Evolutionary conservation across 2,888 invertebrate species (phyloP).

Genomic region (Cheilosia pagana): DNA sequence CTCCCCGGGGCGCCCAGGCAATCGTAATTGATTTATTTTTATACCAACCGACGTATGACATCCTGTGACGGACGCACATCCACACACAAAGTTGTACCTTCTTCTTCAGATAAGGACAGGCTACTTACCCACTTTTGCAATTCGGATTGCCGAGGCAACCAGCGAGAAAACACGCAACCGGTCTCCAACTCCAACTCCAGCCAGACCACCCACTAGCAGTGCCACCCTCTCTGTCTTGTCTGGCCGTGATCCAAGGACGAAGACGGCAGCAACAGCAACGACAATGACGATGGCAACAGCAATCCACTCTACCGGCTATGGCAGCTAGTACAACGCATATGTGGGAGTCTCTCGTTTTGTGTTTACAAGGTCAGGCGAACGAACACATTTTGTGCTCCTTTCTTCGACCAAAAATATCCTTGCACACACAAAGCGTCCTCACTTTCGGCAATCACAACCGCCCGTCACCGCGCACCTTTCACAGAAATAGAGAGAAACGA

Average conservation of each 20-base stretch:
- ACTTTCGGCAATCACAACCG: slow-evolving; percentile 7
- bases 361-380: slow-evolving; percentile 66
- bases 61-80: slow-evolving; percentile 59
- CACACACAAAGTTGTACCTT: slow-evolving; percentile 3
- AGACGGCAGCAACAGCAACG: slow-evolving; percentile 39
- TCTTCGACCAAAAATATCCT: slow-evolving; percentile 62
- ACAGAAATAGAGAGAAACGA: background rate
- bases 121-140: slow-evolving; percentile 20
- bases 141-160: slow-evolving; percentile 45
- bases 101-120: slow-evolving; percentile 56
- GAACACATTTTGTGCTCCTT: slow-evolving; percentile 41
- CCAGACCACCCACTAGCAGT: slow-evolving; percentile 27
- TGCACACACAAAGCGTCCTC: slow-evolving; percentile 31
- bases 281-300: slow-evolving; percentile 20
- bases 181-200: slow-evolving; percentile 15
- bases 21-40: slow-evolving; percentile 70
- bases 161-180: slow-evolving; percentile 53
- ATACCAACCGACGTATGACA: slow-evolving; percentile 61
- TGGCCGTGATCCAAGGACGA: slow-evolving; percentile 71
- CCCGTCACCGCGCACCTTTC: background rate
- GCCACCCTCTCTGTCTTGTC: slow-evolving; percentile 62
- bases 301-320: slow-evolving; percentile 1
- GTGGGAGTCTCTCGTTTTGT: slow-evolving; percentile 59
- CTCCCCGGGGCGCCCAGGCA: slow-evolving; percentile 45
- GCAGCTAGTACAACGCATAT: slow-evolving; percentile 53